Base-by-base conservation (phyloP, 1,140 invertebrate genomes). In the Sminthurinus signatus region DNA sequence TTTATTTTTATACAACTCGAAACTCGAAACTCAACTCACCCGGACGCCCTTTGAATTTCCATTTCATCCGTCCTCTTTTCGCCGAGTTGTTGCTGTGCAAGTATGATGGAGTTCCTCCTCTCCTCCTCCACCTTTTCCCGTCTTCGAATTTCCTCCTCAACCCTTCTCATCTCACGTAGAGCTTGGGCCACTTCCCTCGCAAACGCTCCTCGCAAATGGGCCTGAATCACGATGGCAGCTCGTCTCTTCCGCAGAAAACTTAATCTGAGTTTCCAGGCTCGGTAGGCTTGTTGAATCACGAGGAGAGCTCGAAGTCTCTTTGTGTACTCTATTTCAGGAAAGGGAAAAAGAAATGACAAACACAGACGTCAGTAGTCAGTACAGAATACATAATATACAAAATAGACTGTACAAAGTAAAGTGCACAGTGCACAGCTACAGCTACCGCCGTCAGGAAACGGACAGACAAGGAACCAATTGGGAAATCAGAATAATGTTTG, bases 61-160 rank as follows among this genome's bases (percentile, higher is more conserved):
- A 60, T 60, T 28, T 60, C 57, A 60, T 60, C 43, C 21, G 36
- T n/a, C n/a, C 54, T 8, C 36, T 27, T 42, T 36, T 42, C 36
- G 32, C 5, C 32, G 10, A 28, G 3, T n/a, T n/a, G n/a, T n/a
- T n/a, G n/a, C 31, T 57, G n/a, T 15, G 56, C 25, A 39, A 60
- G 27, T 60, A 51, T 2, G 2, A 60, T 14, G 4, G 82, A 80
- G 19, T 79, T 73, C 68, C 77, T 78, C 69, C 81, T 78, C 75
- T 88, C 86, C 74, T 85, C 82, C 73, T 88, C 87, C 62, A 83
- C 65, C 68, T 85, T 83, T 72, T 91, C 88, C 58, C 88, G 80
- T 72, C 88, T 83, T 62, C 85, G 81, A 82, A 93, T 89, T 79
- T 95, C 91, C 74, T 93, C 89, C 76, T 96, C 92, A 28, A 95